Conservation (phyloP, 2,888 invertebrate genomes). For the Philereme vetulata region DNA sequence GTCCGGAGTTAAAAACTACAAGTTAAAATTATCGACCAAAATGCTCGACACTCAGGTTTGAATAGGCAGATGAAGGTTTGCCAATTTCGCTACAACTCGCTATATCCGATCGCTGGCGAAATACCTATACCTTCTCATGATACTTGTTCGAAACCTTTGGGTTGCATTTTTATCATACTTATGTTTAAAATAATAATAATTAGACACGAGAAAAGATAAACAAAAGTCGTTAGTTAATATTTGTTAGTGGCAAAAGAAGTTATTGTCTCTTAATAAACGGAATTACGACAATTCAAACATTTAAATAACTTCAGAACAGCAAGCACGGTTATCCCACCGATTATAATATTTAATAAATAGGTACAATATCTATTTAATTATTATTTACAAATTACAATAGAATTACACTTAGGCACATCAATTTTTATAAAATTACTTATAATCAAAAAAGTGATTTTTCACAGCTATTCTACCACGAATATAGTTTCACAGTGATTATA, state of each 20-base stretch:
- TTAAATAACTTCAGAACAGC: constrained; percentile 32
- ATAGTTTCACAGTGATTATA: constrained; percentile 59
- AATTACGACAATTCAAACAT: constrained; percentile 49
- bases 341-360: constrained; percentile 59
- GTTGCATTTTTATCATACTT: too few species aligned
- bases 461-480: constrained; percentile 72
- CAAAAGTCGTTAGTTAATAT: background rate
- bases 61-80: too few species aligned
- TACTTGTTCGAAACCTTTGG: too few species aligned
- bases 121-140: too few species aligned
- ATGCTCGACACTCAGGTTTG: too few species aligned
- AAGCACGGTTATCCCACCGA: constrained; percentile 37
- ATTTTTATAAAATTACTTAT: constrained; percentile 83
- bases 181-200: background rate
- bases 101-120: too few species aligned
- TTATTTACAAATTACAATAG: constrained; percentile 74
- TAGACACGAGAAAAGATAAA: too few species aligned
- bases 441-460: constrained; percentile 76
- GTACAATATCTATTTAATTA: constrained; percentile 60
- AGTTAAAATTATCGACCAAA: too few species aligned
- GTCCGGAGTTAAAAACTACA: background rate
- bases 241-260: constrained; percentile 48
- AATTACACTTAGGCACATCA: constrained; percentile 85
- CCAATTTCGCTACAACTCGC: too few species aligned
- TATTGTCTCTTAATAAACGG: constrained; percentile 67